phyloP scores from a whole-genome alignment of 2,797 vertebrate genomes.

The Neostethus bicornis region DNA sequence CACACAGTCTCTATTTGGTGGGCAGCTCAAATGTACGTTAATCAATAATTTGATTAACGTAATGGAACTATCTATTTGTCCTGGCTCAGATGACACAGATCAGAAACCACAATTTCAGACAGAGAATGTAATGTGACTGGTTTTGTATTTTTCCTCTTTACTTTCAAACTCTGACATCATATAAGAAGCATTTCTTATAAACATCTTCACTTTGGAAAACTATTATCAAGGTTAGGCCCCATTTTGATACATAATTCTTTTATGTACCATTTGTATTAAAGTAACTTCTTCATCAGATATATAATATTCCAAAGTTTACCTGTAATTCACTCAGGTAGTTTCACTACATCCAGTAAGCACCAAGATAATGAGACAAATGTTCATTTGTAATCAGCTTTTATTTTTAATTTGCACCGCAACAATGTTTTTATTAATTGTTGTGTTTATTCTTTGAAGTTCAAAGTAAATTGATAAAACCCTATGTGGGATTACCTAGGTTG shows the following conservation, averaged over 20 bases:
- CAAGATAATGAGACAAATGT: conserved; percentile 73
- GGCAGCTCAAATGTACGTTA: background rate
- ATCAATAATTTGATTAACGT: background rate
- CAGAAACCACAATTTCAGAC: background rate
- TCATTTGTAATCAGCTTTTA: conserved; percentile 69
- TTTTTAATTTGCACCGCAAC: conserved; percentile 60
- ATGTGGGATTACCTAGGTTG: conserved; percentile 75
- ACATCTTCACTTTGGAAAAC: background rate
- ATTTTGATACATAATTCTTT: conserved; percentile 8
- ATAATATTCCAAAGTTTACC: conserved; percentile 43
- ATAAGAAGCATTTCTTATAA: background rate
- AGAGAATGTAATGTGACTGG: background rate
- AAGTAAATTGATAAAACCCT: conserved; percentile 75
- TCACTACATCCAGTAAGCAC: conserved; percentile 62
- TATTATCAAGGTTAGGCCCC: no score
- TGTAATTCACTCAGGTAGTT: conserved; percentile 44
- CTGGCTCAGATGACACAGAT: background rate
- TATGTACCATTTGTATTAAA: background rate
- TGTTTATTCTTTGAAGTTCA: conserved; percentile 82
- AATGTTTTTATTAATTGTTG: conserved; percentile 79
- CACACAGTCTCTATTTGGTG: background rate
- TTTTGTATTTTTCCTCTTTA: background rate
- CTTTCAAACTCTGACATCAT: background rate
- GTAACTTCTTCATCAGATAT: conserved; percentile 15
- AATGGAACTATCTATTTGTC: background rate